Percentiles rank a stretch among this genome's conserved stretches.
Evolutionary conservation across 1,140 invertebrate genomes (phyloP).

Genomic region (Rhyzopertha dominica): DNA sequence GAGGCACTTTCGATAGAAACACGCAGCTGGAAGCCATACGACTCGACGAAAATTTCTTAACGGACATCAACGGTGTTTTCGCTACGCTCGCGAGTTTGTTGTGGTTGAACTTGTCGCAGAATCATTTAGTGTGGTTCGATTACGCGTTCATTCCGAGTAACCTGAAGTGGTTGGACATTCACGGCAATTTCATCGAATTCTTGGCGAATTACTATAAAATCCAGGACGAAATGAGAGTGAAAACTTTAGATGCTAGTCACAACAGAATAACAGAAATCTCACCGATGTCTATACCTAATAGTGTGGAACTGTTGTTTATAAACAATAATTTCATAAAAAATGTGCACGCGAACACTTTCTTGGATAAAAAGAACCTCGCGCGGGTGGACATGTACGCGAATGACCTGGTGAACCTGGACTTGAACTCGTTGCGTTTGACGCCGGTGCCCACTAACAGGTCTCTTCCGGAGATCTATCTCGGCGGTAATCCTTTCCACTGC

Average conservation of each 20-base stretch:
- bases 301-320: slow-evolving; percentile 80
- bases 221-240: slow-evolving; percentile 71
- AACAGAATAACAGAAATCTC: slow-evolving; percentile 77
- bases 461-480: slow-evolving; percentile 80
- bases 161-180: slow-evolving; percentile 85
- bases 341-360: slow-evolving; percentile 78
- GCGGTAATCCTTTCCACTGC: slow-evolving; percentile 85
- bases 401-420: slow-evolving; percentile 72
- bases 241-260: slow-evolving; percentile 80
- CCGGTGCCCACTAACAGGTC: slow-evolving; percentile 61
- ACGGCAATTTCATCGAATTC: slow-evolving; percentile 80
- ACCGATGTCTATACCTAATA: slow-evolving; percentile 79
- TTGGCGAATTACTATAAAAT: slow-evolving; percentile 82
- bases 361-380: slow-evolving; percentile 75
- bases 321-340: slow-evolving; percentile 82
- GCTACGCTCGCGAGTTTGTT: slow-evolving; percentile 71
- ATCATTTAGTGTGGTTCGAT: slow-evolving; percentile 87
- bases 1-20: slow-evolving; percentile 76
- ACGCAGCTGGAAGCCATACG: slow-evolving; percentile 74
- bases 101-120: slow-evolving; percentile 86
- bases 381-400: slow-evolving; percentile 87
- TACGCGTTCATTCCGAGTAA: slow-evolving; percentile 82
- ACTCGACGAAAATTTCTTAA: slow-evolving; percentile 79
- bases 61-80: slow-evolving; percentile 82
- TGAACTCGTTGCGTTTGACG: slow-evolving; percentile 71